phyloP scores from a whole-genome alignment of 2,113 vertebrate species.

The Neogale vison region DNA sequence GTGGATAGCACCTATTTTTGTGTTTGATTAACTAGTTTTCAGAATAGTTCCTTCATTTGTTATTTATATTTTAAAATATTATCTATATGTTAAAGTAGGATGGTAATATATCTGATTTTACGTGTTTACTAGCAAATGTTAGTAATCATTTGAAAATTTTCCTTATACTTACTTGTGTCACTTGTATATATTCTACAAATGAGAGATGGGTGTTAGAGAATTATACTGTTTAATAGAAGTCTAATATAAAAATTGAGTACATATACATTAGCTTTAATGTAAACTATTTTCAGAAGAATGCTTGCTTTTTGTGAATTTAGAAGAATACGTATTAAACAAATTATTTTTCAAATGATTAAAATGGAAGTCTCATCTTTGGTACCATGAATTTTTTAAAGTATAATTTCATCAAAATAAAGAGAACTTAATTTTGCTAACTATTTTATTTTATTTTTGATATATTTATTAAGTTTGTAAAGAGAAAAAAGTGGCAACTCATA shows the following conservation, averaged over 20 bases:
- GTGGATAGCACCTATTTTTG: not conserved
- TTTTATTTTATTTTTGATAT: constrained; percentile 20
- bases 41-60: not conserved
- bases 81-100: not conserved
- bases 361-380: not conserved
- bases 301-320: constrained; percentile 36
- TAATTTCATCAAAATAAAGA: constrained; percentile 52
- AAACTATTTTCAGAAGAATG: constrained; percentile 14
- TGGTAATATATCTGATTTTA: not conserved
- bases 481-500: not conserved
- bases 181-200: not conserved
- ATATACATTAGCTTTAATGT: not conserved
- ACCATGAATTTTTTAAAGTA: constrained; percentile 1
- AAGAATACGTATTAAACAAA: constrained; percentile 1
- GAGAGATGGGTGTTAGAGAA: not conserved
- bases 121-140: constrained; percentile 27
- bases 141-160: not conserved
- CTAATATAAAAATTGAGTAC: not conserved
- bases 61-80: constrained; percentile 1
- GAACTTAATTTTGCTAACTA: constrained; percentile 24
- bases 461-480: constrained; percentile 42
- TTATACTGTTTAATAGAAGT: not conserved
- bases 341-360: constrained; percentile 27
- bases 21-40: not conserved
- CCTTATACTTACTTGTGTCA: not conserved